Evolutionary conservation across 2,113 vertebrate species (phyloP), one percentile per base, ranked within the genome.

Genomic region (Puma concolor): DNA sequence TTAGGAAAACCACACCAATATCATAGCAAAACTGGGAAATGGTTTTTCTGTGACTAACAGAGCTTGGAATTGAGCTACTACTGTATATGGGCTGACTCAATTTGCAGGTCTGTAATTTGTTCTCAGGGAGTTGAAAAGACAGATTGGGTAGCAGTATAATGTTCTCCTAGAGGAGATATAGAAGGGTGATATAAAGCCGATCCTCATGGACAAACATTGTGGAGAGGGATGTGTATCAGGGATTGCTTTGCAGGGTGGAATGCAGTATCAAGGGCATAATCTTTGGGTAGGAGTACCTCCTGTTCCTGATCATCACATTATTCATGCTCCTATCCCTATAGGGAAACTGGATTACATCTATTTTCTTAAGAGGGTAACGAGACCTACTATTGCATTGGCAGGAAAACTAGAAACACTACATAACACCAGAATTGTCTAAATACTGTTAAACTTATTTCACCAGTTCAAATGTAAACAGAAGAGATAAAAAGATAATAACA

Each of bases 91-190:
- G 50, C 71, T 71, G 82, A 92, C 74, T 95, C 79, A 84, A 85
- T 96, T 96, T 96, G 48, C 69, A 97, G 90, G 71, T 91, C 74
- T 96, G n/a, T 83, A 88, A 95, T 98, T 97, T 97, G 86, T 98
- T 94, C 84, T 97, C 41, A 33, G 36, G 69, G n/a, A 95, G 66
- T 60, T 92, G 92, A 91, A 95, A 97, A 97, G 97, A 98, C 69
- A 94, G 50, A 98, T 90, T 72, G 66, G 48, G 41, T 54, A 90
- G 69, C 60, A 71, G n/a, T 0, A 3, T 11, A 60, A 36, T 84
- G 41, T 86, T 91, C 54, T 97, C 71, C 81, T 92, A 17, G 66
- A 94, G 76, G 94, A 95, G 77, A 88, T 44, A 64, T 21, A 52
- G 90, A 52, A 36, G 13, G 76, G 69, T 96, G 92, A 98, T 97